Percentiles rank a stretch among this genome's conserved stretches.
These are phyloP conservation scores for Hemiscyllium ocellatum DNA, from an alignment of 2,113 vertebrate genomes.

Conservation along the genomic window DNA sequence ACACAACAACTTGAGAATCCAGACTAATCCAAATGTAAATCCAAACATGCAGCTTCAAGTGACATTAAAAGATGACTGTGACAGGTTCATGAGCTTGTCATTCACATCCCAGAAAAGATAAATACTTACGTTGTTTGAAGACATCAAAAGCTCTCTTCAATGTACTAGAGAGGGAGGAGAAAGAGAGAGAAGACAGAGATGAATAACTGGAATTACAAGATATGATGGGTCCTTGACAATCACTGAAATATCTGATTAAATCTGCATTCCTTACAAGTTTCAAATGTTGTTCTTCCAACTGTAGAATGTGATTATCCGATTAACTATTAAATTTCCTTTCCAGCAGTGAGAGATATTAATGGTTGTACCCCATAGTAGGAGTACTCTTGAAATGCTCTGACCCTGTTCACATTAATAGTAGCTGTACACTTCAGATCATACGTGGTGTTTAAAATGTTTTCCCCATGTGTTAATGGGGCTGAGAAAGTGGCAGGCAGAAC, in stretches of 20 bases:
- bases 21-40: background rate
- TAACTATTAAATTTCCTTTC: background rate
- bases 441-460: background rate
- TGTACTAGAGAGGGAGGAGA: constrained; percentile 57
- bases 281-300: background rate
- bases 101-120: background rate
- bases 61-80: background rate
- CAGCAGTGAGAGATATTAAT: background rate
- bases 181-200: constrained; percentile 38
- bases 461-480: too few species aligned
- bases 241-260: background rate
- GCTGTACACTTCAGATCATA: background rate
- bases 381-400: background rate
- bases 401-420: background rate
- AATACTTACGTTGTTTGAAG: constrained; percentile 85
- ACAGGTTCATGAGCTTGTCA: background rate
- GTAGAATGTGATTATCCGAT: background rate
- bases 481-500: background rate
- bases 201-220: background rate
- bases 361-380: background rate
- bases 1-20: constrained; percentile 13
- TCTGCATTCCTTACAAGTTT: background rate
- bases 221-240: background rate
- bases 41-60: background rate
- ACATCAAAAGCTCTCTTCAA: constrained; percentile 81